Conservation (phyloP, 2,888 invertebrate species). For the Danaus chrysippus region DNA sequence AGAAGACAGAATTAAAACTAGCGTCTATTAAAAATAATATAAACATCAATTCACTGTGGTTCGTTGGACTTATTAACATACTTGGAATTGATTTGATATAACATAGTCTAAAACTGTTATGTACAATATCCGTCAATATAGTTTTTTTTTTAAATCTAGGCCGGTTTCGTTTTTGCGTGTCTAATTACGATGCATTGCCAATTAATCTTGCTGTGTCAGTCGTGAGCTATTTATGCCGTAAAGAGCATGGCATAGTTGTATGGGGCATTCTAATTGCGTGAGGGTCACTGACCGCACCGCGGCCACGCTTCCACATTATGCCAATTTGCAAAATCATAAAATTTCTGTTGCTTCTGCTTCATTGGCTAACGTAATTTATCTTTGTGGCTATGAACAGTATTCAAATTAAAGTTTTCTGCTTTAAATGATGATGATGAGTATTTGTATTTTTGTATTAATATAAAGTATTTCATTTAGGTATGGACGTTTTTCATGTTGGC, state of each 20-base stretch:
- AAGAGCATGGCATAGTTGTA: conserved; percentile 61
- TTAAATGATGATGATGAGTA: neutral
- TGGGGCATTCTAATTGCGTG: conserved; percentile 77
- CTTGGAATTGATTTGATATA: conserved; percentile 14
- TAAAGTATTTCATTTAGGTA: conserved; percentile 46
- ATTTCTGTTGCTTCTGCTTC: conserved; percentile 35
- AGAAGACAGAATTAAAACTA: neutral
- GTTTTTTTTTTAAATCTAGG: conserved; percentile 21
- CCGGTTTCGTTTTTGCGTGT: conserved; percentile 29
- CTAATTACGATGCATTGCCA: conserved; percentile 52
- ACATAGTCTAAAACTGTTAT: conserved; percentile 9
- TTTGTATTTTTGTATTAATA: conserved; percentile 1
- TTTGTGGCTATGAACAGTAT: conserved; percentile 11
- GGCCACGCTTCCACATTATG: conserved; percentile 46
- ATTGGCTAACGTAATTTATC: conserved; percentile 14
- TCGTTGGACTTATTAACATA: neutral
- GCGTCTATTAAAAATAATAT: neutral
- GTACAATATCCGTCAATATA: neutral
- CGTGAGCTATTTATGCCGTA: conserved; percentile 72
- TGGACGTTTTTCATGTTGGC: conserved; percentile 91
- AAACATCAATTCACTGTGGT: neutral
- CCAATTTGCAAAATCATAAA: conserved; percentile 63
- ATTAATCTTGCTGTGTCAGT: conserved; percentile 62
- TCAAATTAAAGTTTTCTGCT: too few species aligned
- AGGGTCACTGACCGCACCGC: conserved; percentile 70